phyloP scores from a whole-genome alignment of 2,797 vertebrate species.

The Graptemys geographica region DNA sequence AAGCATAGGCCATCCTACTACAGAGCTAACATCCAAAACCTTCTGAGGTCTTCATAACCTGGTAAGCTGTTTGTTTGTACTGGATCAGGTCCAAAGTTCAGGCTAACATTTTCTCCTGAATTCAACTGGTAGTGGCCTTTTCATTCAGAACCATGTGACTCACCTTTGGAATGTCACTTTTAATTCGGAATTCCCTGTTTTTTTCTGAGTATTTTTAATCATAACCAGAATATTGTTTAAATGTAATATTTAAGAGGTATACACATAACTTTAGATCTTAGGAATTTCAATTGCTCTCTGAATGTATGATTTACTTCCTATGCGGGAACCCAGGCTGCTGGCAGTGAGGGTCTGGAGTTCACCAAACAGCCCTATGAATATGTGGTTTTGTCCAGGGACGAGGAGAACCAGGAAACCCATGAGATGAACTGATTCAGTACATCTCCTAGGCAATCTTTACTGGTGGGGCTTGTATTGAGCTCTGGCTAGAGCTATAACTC shows the following conservation, averaged over 20 bases:
- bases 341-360: conserved; percentile 28
- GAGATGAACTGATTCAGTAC: not conserved
- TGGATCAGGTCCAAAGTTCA: not conserved
- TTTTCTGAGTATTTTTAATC: not conserved
- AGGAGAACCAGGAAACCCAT: not conserved
- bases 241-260: not conserved
- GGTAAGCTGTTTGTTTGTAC: conserved; percentile 21
- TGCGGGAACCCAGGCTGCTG: conserved; percentile 20
- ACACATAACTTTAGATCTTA: conserved; percentile 19
- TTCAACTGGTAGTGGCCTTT: not conserved
- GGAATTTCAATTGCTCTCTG: conserved; percentile 52
- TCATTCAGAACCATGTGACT: not conserved
- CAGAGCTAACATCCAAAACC: not conserved
- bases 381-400: conserved; percentile 25
- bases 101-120: not conserved
- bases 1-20: not conserved
- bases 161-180: not conserved
- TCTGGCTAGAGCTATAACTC: not conserved
- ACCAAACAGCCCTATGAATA: not conserved
- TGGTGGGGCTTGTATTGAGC: not conserved
- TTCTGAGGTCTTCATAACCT: not conserved
- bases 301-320: conserved; percentile 62
- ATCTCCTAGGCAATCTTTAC: not conserved
- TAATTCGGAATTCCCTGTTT: not conserved
- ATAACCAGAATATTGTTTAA: not conserved